Conservation (phyloP, 2,888 invertebrate genomes). For the Alloplasta piceator region DNA sequence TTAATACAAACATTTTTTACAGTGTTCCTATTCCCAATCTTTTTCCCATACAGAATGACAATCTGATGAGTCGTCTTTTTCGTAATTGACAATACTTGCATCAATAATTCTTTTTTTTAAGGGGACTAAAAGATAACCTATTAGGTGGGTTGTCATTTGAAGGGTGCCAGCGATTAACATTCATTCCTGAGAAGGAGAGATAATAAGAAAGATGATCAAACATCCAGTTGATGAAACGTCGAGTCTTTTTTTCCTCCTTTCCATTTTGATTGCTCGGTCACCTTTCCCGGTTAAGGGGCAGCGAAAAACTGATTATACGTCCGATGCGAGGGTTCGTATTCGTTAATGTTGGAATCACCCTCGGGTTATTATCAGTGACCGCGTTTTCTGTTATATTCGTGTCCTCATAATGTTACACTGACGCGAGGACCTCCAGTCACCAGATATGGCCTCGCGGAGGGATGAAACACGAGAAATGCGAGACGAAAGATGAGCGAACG, state of each 20-base stretch:
- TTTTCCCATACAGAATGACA: too few relatives aligned
- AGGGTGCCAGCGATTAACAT: too few relatives aligned
- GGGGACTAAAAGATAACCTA: too few relatives aligned
- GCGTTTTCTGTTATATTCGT: background rate
- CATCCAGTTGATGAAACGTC: too few relatives aligned
- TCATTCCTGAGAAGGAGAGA: too few relatives aligned
- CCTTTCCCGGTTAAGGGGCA: background rate
- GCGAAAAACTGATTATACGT: background rate
- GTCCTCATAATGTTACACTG: background rate
- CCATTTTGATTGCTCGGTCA: background rate
- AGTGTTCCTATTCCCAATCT: too few relatives aligned
- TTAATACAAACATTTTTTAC: too few relatives aligned
- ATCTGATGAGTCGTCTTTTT: too few relatives aligned
- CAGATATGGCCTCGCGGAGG: background rate
- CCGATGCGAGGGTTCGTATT: background rate
- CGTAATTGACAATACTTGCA: too few relatives aligned
- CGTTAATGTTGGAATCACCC: background rate
- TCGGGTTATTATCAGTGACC: background rate
- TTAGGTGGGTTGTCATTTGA: too few relatives aligned
- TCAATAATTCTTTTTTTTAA: too few relatives aligned
- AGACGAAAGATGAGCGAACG: background rate
- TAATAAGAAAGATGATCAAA: too few relatives aligned
- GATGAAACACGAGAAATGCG: background rate
- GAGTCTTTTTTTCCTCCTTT: background rate
- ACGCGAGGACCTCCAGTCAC: background rate